These are phyloP conservation scores for Neoitamus cyanurus DNA, from an alignment of 2,888 invertebrate species.

Conservation along the genomic window DNA sequence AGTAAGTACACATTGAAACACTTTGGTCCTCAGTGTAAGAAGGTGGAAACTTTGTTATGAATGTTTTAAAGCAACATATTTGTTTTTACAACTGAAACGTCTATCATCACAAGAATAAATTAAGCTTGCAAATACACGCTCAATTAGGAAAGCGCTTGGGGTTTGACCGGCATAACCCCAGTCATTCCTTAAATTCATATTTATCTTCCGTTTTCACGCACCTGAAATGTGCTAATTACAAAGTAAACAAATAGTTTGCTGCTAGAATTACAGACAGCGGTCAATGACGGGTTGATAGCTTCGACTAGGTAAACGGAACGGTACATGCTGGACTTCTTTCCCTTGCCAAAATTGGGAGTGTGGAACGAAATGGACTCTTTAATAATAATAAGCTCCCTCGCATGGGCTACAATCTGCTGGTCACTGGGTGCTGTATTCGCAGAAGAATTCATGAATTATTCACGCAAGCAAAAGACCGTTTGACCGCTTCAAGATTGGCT, in stretches of 20 bases:
- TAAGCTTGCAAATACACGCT: background rate
- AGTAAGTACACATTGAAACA: too few relatives aligned
- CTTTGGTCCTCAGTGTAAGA: too few relatives aligned
- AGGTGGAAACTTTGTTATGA: too few relatives aligned
- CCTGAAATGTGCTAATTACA: background rate
- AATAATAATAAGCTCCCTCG: background rate
- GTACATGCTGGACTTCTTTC: background rate
- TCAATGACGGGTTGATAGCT: background rate
- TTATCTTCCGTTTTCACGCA: background rate
- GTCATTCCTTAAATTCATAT: background rate
- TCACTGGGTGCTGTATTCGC: background rate
- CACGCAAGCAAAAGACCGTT: conserved; percentile 50
- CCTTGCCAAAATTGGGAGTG: background rate
- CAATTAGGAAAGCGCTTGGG: background rate
- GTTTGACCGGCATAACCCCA: background rate
- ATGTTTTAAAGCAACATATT: too few relatives aligned
- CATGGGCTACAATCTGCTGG: background rate
- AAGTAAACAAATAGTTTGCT: background rate
- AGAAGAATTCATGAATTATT: conserved; percentile 48
- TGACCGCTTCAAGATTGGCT: conserved; percentile 47
- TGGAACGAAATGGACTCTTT: background rate
- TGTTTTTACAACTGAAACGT: background rate
- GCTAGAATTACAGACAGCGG: background rate
- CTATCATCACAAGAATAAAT: background rate
- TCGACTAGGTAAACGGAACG: background rate